These are phyloP conservation scores for Hassar affinis DNA, from an alignment of 2,113 vertebrate genomes.

Conservation along the genomic window DNA sequence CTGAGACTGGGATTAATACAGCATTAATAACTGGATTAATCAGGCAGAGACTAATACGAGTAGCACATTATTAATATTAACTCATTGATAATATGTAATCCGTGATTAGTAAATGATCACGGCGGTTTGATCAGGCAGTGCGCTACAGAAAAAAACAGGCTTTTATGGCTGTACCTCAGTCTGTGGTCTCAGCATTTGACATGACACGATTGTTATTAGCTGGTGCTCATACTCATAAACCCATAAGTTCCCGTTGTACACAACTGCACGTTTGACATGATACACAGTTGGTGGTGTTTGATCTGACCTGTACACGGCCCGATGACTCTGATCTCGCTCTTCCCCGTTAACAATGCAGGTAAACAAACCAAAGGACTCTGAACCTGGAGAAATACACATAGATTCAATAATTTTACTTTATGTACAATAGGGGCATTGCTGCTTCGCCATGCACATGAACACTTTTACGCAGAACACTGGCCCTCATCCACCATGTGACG, in stretches of 20 bases:
- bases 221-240: no score
- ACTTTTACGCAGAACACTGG: no score
- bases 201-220: no score
- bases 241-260: no score
- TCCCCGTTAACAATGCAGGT: conserved; percentile 93
- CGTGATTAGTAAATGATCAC: not conserved
- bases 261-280: no score
- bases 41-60: not conserved
- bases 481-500: not conserved
- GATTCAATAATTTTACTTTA: not conserved
- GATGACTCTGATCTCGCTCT: conserved; percentile 92
- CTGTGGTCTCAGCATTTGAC: no score
- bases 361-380: conserved; percentile 94
- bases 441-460: not conserved
- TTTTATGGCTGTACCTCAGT: no score
- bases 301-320: conserved; percentile 91
- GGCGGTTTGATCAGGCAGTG: no score
- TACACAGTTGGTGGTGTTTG: not conserved
- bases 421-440: not conserved
- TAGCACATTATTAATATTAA: not conserved
- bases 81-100: not conserved
- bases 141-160: no score
- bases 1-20: not conserved
- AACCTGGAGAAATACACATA: conserved; percentile 68
- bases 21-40: not conserved